Evolutionary conservation across 2,113 vertebrate genomes (phyloP).

Genomic region (Camelus dromedarius): DNA sequence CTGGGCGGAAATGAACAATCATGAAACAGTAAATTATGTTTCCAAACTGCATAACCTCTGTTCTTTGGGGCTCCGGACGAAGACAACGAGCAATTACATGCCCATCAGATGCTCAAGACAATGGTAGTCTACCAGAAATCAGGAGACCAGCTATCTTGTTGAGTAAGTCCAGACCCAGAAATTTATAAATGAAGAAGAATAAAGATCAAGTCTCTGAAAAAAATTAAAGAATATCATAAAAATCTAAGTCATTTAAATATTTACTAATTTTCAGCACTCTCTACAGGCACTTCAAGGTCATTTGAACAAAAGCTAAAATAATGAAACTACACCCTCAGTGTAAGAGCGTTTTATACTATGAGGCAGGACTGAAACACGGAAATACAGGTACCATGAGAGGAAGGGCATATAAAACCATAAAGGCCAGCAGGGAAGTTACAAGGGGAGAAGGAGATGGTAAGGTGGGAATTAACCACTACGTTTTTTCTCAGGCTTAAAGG

Average conservation of each 20-base stretch:
- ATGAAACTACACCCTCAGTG: not conserved
- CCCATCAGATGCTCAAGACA: conserved; percentile 55
- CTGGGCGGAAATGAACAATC: conserved; percentile 76
- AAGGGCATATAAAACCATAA: not conserved
- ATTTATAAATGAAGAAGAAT: conserved; percentile 74
- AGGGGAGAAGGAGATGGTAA: not conserved
- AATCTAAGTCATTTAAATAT: conserved; percentile 61
- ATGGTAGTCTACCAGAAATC: not conserved
- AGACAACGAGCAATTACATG: conserved; percentile 60
- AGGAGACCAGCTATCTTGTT: conserved; percentile 51
- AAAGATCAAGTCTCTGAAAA: conserved; percentile 55
- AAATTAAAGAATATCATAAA: conserved; percentile 65
- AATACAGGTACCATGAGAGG: not conserved
- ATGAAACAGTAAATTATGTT: conserved; percentile 72
- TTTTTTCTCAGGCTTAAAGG: not conserved
- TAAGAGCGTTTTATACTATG: not conserved
- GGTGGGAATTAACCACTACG: not conserved
- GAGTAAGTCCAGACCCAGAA: conserved; percentile 48
- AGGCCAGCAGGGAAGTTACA: not conserved
- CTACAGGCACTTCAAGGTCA: conserved; percentile 35
- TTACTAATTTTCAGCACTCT: conserved; percentile 27
- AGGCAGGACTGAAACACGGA: not conserved
- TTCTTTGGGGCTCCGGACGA: not conserved
- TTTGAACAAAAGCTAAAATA: conserved; percentile 61
- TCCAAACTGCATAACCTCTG: conserved; percentile 62